Evolutionary conservation across 1,140 invertebrate species (phyloP).

Genomic region (Drosophila orosa): DNA sequence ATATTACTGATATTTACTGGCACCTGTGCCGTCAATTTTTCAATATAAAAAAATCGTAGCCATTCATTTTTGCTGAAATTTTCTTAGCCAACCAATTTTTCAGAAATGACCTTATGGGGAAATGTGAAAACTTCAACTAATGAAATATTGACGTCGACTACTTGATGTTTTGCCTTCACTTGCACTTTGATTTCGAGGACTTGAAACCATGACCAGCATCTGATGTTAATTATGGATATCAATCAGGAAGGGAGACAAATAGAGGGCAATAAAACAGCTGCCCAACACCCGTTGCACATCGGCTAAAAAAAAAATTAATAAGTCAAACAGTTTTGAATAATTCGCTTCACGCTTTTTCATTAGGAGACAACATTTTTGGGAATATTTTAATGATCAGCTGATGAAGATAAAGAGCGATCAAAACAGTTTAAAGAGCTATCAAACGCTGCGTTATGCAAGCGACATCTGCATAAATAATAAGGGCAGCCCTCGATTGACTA

Average conservation of each 20-base stretch:
- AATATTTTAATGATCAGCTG: constrained; percentile 21
- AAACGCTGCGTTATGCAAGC: constrained; percentile 45
- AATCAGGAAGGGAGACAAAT: constrained; percentile 45
- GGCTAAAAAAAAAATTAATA: constrained; percentile 20
- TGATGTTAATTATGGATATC: constrained; percentile 45
- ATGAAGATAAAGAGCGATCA: constrained; percentile 52
- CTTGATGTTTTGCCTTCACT: constrained; percentile 20
- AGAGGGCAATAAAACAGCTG: constrained; percentile 36
- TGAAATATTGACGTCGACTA: constrained; percentile 14
- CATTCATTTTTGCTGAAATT: too few relatives aligned
- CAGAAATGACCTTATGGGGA: not conserved
- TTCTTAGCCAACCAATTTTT: not conserved
- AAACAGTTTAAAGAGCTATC: constrained; percentile 59
- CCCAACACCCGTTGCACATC: constrained; percentile 45
- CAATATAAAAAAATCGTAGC: not conserved
- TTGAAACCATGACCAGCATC: constrained; percentile 6
- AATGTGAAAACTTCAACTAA: not conserved
- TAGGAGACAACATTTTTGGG: constrained; percentile 27
- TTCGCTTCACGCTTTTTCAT: constrained; percentile 58
- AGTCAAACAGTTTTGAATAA: constrained; percentile 48
- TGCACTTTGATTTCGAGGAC: constrained; percentile 15
- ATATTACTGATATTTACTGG: not conserved
- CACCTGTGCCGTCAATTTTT: not conserved
- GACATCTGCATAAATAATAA: constrained; percentile 54
- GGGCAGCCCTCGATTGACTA: constrained; percentile 50